Evolutionary conservation across 2,888 invertebrate genomes (phyloP).

Genomic region (Druceiella hillmani): DNA sequence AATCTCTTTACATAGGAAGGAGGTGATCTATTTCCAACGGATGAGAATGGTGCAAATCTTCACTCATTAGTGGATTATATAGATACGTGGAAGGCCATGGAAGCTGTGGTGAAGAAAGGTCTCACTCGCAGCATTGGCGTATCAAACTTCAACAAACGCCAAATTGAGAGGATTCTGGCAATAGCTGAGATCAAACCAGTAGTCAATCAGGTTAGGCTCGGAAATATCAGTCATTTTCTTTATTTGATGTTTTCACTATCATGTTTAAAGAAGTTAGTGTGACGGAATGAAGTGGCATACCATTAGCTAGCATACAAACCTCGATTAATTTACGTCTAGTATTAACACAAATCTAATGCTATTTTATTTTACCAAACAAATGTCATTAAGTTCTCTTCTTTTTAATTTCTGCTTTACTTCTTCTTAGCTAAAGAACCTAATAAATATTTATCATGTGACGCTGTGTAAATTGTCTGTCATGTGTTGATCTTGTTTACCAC

Average conservation of each 20-base stretch:
- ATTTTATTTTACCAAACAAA: too few relatives aligned
- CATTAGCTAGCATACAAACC: too few relatives aligned
- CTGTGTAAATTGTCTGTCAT: too few relatives aligned
- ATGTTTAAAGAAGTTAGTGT: not conserved
- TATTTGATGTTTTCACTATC: slow-evolving; percentile 4
- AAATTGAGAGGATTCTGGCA: slow-evolving; percentile 63
- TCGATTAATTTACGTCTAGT: too few relatives aligned
- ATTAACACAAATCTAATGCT: too few relatives aligned
- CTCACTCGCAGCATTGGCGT: slow-evolving; percentile 71
- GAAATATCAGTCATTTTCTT: slow-evolving; percentile 2
- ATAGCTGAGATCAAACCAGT: slow-evolving; percentile 61
- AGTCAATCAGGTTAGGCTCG: slow-evolving; percentile 52
- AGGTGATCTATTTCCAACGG: slow-evolving; percentile 53
- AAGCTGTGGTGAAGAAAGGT: slow-evolving; percentile 61
- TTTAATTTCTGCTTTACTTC: too few relatives aligned
- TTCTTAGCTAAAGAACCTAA: too few relatives aligned
- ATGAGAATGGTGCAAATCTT: slow-evolving; percentile 42
- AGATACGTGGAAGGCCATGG: slow-evolving; percentile 78
- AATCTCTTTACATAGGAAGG: too few relatives aligned
- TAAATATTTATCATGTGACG: too few relatives aligned
- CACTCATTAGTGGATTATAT: slow-evolving; percentile 63
- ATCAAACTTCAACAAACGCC: slow-evolving; percentile 81
- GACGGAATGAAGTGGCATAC: too few relatives aligned
- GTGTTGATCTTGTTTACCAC: too few relatives aligned
- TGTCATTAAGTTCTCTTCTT: too few relatives aligned